Evolutionary conservation across 2,113 vertebrate genomes (phyloP).

Genomic region (Sylvicapra grimmia): DNA sequence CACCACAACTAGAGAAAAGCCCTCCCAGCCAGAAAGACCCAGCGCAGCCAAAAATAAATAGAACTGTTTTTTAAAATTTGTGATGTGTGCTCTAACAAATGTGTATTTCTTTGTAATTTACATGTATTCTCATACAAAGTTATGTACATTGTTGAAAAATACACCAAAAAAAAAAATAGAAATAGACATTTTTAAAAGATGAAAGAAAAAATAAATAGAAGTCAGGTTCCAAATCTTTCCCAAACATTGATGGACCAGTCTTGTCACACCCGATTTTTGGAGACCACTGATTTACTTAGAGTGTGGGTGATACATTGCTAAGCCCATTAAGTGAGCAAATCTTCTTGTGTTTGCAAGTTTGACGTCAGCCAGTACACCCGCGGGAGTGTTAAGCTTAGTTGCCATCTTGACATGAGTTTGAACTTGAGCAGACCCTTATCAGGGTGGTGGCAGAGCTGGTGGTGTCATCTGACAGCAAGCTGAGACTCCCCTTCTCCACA

Average conservation of each 20-base stretch:
- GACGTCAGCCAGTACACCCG: slow-evolving; percentile 13
- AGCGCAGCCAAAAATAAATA: neutral
- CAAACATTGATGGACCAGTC: neutral
- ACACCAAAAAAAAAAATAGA: neutral
- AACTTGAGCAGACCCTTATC: slow-evolving; percentile 47
- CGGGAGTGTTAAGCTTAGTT: slow-evolving; percentile 45
- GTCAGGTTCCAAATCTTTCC: neutral
- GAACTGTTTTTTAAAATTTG: neutral
- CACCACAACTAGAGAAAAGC: neutral
- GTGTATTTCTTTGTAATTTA: neutral
- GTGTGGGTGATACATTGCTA: neutral
- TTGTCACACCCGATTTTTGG: neutral
- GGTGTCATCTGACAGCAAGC: neutral
- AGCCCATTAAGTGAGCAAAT: slow-evolving; percentile 14
- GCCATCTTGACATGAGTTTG: slow-evolving; percentile 51
- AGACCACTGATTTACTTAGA: neutral
- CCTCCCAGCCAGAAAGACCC: neutral
- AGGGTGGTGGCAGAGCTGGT: neutral
- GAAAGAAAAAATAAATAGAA: neutral
- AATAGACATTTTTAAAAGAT: neutral
- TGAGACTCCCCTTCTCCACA: neutral
- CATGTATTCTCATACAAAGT: neutral
- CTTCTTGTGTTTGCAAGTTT: slow-evolving; percentile 31
- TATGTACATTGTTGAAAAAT: neutral
- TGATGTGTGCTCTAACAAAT: neutral